Evolutionary conservation across 2,113 vertebrate genomes (phyloP).

Genomic region (Geococcyx californianus): DNA sequence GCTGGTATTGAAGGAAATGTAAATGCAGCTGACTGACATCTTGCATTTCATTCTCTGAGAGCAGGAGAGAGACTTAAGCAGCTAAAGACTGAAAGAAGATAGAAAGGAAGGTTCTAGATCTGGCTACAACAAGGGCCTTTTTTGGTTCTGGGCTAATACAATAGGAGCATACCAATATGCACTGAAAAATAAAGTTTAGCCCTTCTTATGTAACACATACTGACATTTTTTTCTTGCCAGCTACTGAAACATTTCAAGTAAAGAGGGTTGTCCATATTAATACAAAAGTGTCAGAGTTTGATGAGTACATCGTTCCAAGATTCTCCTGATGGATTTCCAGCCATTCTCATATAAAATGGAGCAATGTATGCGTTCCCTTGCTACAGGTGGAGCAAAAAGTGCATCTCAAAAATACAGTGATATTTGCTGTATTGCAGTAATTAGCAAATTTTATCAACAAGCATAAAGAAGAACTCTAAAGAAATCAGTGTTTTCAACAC

Average conservation of each 20-base stretch:
- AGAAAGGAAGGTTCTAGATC: not conserved
- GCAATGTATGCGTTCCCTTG: not conserved
- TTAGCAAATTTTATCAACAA: constrained; percentile 4
- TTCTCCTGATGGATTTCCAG: not conserved
- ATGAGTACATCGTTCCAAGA: not conserved
- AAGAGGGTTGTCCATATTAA: not conserved
- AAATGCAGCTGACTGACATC: not conserved
- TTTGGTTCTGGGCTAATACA: not conserved
- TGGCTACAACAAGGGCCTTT: not conserved
- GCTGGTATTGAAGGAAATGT: not conserved
- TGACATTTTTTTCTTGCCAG: not conserved
- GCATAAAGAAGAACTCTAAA: not conserved
- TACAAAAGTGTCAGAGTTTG: not conserved
- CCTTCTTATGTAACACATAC: not conserved
- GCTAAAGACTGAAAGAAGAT: not conserved
- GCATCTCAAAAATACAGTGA: not conserved
- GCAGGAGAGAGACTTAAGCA: not conserved
- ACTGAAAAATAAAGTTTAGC: not conserved
- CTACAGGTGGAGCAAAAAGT: not conserved
- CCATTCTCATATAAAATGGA: not conserved
- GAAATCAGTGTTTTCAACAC: not conserved
- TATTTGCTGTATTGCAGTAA: not conserved
- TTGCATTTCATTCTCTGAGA: not conserved
- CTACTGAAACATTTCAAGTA: not conserved
- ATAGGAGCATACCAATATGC: not conserved